These are phyloP conservation scores for Julus scandinavius DNA, from an alignment of 2,888 invertebrate genomes.

Conservation along the genomic window DNA sequence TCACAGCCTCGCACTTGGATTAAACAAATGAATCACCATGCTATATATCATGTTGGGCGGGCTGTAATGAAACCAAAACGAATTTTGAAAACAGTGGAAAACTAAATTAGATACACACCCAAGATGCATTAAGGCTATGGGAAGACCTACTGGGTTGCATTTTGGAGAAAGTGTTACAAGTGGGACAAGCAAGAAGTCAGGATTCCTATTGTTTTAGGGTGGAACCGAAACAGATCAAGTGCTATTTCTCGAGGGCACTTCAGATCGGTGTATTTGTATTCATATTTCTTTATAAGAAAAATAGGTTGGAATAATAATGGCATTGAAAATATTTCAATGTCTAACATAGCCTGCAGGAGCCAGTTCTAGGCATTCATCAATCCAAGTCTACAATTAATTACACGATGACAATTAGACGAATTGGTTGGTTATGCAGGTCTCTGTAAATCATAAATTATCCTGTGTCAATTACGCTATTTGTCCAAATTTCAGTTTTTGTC, in stretches of 20 bases:
- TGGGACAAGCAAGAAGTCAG: neutral
- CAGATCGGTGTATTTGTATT: neutral
- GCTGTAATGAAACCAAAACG: neutral
- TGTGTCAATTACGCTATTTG: too few species aligned
- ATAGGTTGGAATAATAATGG: conserved; percentile 4
- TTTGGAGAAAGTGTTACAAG: conserved; percentile 17
- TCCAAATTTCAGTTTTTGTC: too few species aligned
- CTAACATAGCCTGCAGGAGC: neutral
- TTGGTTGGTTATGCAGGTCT: neutral
- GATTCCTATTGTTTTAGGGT: conserved; percentile 35
- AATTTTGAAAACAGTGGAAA: neutral
- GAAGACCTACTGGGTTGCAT: neutral
- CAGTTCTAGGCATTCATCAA: neutral
- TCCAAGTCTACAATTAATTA: neutral
- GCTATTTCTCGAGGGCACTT: neutral
- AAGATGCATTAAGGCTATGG: neutral
- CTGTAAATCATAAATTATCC: neutral
- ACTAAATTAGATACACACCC: conserved; percentile 10
- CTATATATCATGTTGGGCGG: neutral
- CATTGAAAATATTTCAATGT: conserved; percentile 1
- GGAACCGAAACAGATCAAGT: conserved; percentile 37
- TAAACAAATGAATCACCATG: conserved; percentile 11
- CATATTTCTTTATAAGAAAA: neutral
- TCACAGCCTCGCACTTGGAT: neutral
- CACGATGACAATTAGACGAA: neutral